Evolutionary conservation across 2,888 invertebrate species (phyloP).

Genomic region (Caenorhabditis uteleia): DNA sequence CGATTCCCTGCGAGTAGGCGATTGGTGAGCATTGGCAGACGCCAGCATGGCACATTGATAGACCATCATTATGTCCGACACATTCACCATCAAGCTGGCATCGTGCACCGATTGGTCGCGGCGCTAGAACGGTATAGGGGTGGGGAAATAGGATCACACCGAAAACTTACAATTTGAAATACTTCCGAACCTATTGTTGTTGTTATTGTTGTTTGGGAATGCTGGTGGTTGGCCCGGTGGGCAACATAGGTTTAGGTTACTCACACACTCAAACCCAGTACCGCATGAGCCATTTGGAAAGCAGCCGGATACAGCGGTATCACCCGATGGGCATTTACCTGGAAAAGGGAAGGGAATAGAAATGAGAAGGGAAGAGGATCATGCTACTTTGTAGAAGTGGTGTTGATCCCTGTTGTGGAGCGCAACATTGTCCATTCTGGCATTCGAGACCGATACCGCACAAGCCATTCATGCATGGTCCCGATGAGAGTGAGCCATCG

Average conservation of each 20-base stretch:
- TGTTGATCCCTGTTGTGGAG: background rate
- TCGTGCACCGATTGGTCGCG: conserved; percentile 54
- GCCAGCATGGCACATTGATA: conserved; percentile 56
- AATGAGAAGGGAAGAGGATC: background rate
- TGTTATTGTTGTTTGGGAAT: conserved; percentile 10
- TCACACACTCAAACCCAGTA: conserved; percentile 50
- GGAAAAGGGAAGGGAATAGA: conserved; percentile 23
- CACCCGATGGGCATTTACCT: conserved; percentile 57
- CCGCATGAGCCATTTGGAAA: conserved; percentile 58
- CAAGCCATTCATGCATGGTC: conserved; percentile 66
- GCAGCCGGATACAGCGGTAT: conserved; percentile 54
- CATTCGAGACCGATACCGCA: conserved; percentile 61
- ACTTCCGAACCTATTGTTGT: conserved; percentile 6
- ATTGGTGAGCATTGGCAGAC: conserved; percentile 59
- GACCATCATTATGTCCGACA: conserved; percentile 52
- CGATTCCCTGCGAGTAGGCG: conserved; percentile 57
- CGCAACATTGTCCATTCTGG: conserved; percentile 54
- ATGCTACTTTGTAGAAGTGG: background rate
- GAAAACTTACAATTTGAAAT: conserved; percentile 3
- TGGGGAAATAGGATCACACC: no score
- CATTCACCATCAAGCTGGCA: conserved; percentile 55
- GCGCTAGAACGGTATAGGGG: conserved; percentile 28
- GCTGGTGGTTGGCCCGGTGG: conserved; percentile 38
- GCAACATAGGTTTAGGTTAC: conserved; percentile 52
- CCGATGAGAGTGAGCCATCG: conserved; percentile 51